These are phyloP conservation scores for Zeuzera pyrina DNA, from an alignment of 2,888 invertebrate genomes.

Conservation along the genomic window DNA sequence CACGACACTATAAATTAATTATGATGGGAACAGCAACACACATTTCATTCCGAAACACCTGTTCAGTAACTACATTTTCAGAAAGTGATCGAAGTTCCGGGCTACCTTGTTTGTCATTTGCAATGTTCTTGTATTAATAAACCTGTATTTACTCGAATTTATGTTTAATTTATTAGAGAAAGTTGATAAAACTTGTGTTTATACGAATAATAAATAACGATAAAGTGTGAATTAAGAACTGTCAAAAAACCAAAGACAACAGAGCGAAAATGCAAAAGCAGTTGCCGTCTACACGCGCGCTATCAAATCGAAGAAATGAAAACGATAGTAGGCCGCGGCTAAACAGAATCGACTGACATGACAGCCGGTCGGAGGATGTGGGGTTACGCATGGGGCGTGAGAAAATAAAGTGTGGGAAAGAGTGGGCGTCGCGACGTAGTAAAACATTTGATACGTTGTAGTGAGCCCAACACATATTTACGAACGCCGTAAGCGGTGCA, in stretches of 20 bases:
- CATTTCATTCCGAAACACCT: constrained; percentile 85
- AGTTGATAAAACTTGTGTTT: constrained; percentile 42
- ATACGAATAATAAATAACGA: no score
- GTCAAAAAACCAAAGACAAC: constrained; percentile 56
- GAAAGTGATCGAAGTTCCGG: constrained; percentile 69
- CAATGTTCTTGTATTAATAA: constrained; percentile 16
- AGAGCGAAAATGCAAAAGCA: constrained; percentile 37
- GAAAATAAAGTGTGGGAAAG: constrained; percentile 88
- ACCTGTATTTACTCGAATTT: constrained; percentile 16
- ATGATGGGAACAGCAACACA: constrained; percentile 66
- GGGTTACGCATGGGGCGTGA: constrained; percentile 85
- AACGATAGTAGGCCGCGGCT: constrained; percentile 26
- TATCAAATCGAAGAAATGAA: constrained; percentile 27
- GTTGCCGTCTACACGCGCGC: constrained; percentile 45
- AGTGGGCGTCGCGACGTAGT: constrained; percentile 80
- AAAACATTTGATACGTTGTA: constrained; percentile 74
- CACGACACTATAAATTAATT: constrained; percentile 65
- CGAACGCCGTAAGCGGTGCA: constrained; percentile 43
- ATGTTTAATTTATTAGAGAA: constrained; percentile 20
- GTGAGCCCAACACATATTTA: constrained; percentile 64
- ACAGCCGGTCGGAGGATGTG: constrained; percentile 78
- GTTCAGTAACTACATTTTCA: constrained; percentile 81
- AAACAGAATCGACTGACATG: constrained; percentile 38
- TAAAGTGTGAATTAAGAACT: no score
- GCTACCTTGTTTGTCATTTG: constrained; percentile 22